Conservation (phyloP, 2,113 vertebrate genomes). For the Verasper variegatus region DNA sequence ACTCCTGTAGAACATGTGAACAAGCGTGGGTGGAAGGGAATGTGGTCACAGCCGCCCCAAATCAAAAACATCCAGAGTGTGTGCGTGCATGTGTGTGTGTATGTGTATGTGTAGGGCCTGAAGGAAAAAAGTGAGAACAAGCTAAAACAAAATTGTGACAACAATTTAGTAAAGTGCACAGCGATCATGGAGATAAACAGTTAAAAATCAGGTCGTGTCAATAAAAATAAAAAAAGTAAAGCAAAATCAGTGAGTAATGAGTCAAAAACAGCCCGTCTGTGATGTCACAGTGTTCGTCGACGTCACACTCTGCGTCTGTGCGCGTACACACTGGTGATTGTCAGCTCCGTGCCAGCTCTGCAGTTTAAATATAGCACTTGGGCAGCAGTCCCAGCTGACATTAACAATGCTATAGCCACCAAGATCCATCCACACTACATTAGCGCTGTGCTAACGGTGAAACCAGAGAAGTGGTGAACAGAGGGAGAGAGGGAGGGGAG, state of each 20-base stretch:
- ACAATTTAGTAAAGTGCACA: not conserved
- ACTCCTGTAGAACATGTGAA: conserved; percentile 74
- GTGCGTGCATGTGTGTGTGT: conserved; percentile 11
- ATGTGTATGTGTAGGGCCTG: conserved; percentile 8
- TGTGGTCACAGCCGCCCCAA: conserved; percentile 71
- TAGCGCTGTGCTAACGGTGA: conserved; percentile 54
- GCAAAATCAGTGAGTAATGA: conserved; percentile 19
- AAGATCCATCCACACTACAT: conserved; percentile 51
- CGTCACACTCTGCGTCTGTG: conserved; percentile 60
- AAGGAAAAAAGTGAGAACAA: conserved; percentile 30
- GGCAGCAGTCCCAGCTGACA: conserved; percentile 68
- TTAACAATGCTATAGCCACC: conserved; percentile 64
- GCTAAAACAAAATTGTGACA: not conserved
- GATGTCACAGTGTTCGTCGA: conserved; percentile 54
- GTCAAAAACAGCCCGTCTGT: conserved; percentile 48
- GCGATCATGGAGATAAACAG: not conserved
- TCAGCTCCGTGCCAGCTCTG: conserved; percentile 57
- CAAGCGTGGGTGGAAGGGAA: conserved; percentile 76
- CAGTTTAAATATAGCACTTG: conserved; percentile 74
- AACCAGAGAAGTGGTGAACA: conserved; percentile 64
- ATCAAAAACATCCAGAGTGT: conserved; percentile 71
- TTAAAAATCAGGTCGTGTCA: not conserved
- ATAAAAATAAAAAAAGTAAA: not conserved
- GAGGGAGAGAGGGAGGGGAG: conserved; percentile 28
- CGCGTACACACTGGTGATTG: conserved; percentile 26